Evolutionary conservation across 2,888 invertebrate genomes (phyloP).

Genomic region (Lycophotia porphyrea): DNA sequence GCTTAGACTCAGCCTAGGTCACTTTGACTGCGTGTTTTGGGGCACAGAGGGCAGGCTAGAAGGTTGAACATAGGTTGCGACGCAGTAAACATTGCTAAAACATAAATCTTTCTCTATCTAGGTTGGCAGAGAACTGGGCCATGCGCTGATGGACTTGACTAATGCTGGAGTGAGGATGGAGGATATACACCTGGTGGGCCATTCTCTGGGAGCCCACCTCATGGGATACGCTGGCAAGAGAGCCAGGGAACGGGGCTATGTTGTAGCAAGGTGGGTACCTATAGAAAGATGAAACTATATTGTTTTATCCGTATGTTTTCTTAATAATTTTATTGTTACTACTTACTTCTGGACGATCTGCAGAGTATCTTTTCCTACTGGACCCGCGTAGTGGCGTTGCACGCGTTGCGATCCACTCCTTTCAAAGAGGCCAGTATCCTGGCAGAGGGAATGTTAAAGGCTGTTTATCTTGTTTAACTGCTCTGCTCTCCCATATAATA

Average conservation of each 20-base stretch:
- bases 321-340: neutral
- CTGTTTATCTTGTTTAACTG: too few species aligned
- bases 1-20: too few species aligned
- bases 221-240: conserved; percentile 82
- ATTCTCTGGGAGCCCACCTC: conserved; percentile 86
- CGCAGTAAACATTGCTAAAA: neutral
- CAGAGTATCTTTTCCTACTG: neutral
- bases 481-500: too few species aligned
- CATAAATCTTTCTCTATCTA: conserved; percentile 55
- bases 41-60: neutral
- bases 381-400: too few species aligned
- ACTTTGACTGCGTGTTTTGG: neutral
- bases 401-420: too few species aligned
- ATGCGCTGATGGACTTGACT: conserved; percentile 75
- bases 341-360: neutral
- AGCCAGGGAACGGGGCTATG: conserved; percentile 74
- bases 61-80: neutral
- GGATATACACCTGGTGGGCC: conserved; percentile 82
- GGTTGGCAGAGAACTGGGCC: conserved; percentile 79
- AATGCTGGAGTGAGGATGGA: conserved; percentile 78
- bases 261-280: conserved; percentile 78
- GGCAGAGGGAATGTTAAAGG: too few species aligned
- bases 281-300: neutral
- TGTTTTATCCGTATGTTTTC: neutral
- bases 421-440: too few species aligned